Base-by-base conservation (phyloP, 2,113 vertebrate species). In the Sinocyclocheilus rhinocerous region DNA sequence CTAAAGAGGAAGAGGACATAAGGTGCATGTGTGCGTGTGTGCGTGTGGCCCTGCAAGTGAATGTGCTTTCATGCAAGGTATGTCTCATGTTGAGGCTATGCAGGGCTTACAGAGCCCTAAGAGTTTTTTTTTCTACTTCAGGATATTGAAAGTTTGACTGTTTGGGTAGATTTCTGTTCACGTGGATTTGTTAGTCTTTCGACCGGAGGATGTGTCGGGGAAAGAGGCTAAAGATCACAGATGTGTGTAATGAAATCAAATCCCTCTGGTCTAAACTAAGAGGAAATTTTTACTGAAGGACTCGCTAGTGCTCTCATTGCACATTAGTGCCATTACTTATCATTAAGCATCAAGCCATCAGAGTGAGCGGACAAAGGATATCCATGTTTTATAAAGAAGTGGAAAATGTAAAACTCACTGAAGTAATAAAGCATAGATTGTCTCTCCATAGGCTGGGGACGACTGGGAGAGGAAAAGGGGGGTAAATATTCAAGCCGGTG, bases 401-500 rank as follows among this genome's bases (percentile, higher is more conserved):
- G 22, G 55, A 63, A 80, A 80, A 63, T 2, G 1, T 42, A 24
- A 79, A 80, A 63, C 8, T n/a, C 7, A 59, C 48, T 29, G 10
- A 55, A 77, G 22, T 50, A 39, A 45, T 24, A 15, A 24, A 63
- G 3, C 20, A 45, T 45, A n/a, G 39, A 45, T 63, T 16, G 36
- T 42, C 22, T 42, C 57, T 63, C 57, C 11, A 18, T 63, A n/a
- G 36, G 57, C 2, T 61, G 61, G 26, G 24, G 20, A 82, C 22
- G 67, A 67, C 26, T n/a, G 24, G 55, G 67, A 42, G 26, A 18
- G 70, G 75, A 73, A 80, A 76, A 73, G 7, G 1, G 1, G 9
- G 57, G 79, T 83, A 87, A 84, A 87, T 89, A 79, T 85, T 85
- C 78, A 48, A 84, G 15, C 73, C 83, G 80, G 83, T 85, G 86